Evolutionary conservation across 2,888 invertebrate species (phyloP).

Genomic region (Psylliodes chrysocephalus): DNA sequence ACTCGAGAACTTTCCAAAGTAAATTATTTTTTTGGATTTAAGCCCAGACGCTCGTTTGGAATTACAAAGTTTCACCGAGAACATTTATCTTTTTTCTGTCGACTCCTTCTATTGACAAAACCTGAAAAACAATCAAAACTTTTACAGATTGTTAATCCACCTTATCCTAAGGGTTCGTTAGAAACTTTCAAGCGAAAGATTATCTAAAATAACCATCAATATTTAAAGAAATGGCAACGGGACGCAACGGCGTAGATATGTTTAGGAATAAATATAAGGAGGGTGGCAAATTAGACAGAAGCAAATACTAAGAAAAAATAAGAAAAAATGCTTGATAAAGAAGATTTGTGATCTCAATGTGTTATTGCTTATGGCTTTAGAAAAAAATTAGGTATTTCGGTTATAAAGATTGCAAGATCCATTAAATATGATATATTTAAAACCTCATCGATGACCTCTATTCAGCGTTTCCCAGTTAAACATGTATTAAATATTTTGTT

Average conservation of each 20-base stretch:
- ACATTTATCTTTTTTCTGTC: constrained; percentile 24
- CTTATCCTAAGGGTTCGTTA: constrained; percentile 31
- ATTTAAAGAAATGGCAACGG: constrained; percentile 30
- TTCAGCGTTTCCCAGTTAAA: too few species aligned
- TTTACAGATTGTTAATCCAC: constrained; percentile 25
- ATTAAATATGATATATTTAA: too few species aligned
- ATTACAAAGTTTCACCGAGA: constrained; percentile 22
- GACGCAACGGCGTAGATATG: background rate
- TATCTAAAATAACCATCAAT: constrained; percentile 39
- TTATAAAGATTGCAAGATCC: too few species aligned
- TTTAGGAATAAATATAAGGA: too few species aligned
- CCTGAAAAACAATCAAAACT: constrained; percentile 28
- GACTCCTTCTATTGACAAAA: constrained; percentile 24
- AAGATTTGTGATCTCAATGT: too few species aligned
- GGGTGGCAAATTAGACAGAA: too few species aligned
- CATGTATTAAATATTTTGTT: too few species aligned
- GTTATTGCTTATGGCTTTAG: too few species aligned
- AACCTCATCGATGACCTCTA: too few species aligned
- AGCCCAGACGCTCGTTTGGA: constrained; percentile 8
- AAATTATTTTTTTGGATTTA: constrained; percentile 9
- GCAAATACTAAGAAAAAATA: too few species aligned
- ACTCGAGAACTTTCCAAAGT: background rate
- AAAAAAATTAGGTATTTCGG: too few species aligned
- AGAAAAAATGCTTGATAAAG: too few species aligned
- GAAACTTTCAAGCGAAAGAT: constrained; percentile 30